phyloP scores from a whole-genome alignment of 2,888 invertebrate species.

The Pollenia labialis region DNA sequence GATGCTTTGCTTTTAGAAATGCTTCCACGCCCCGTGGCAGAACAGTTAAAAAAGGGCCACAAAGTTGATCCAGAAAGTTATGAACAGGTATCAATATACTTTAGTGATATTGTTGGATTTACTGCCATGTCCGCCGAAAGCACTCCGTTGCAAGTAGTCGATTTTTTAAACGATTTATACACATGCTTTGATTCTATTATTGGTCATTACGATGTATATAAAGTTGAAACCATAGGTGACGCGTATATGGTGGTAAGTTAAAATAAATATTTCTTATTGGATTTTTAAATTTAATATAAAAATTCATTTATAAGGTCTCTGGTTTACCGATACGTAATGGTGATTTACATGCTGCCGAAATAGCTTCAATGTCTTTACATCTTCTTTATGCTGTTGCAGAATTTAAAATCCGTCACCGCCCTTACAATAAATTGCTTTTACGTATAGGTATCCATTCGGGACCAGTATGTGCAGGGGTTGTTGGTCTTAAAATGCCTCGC shows the following conservation, averaged over 20 bases:
- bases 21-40: slow-evolving; percentile 95
- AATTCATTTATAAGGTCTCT: slow-evolving; percentile 86
- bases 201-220: slow-evolving; percentile 96
- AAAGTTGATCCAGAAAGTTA: slow-evolving; percentile 96
- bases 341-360: slow-evolving; percentile 95
- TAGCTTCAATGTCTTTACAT: slow-evolving; percentile 96
- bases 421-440: slow-evolving; percentile 92
- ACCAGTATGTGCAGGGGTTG: slow-evolving; percentile 96
- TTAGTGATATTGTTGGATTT: slow-evolving; percentile 97
- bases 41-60: slow-evolving; percentile 94
- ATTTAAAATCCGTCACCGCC: slow-evolving; percentile 95
- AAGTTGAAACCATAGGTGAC: slow-evolving; percentile 96
- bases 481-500: slow-evolving; percentile 96
- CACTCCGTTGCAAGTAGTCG: slow-evolving; percentile 95
- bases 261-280: background rate
- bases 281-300: slow-evolving; percentile 6
- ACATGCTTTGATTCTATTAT: slow-evolving; percentile 97
- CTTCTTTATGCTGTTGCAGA: slow-evolving; percentile 92
- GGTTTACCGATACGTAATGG: slow-evolving; percentile 96
- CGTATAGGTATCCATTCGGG: slow-evolving; percentile 97
- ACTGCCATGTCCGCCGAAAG: slow-evolving; percentile 96
- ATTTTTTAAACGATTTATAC: slow-evolving; percentile 96
- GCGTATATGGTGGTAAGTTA: slow-evolving; percentile 93
- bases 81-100: slow-evolving; percentile 94
- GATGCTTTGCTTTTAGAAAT: slow-evolving; percentile 94